Evolutionary conservation across 2,797 vertebrate species (phyloP).

Genomic region (Acanthopagrus latus): DNA sequence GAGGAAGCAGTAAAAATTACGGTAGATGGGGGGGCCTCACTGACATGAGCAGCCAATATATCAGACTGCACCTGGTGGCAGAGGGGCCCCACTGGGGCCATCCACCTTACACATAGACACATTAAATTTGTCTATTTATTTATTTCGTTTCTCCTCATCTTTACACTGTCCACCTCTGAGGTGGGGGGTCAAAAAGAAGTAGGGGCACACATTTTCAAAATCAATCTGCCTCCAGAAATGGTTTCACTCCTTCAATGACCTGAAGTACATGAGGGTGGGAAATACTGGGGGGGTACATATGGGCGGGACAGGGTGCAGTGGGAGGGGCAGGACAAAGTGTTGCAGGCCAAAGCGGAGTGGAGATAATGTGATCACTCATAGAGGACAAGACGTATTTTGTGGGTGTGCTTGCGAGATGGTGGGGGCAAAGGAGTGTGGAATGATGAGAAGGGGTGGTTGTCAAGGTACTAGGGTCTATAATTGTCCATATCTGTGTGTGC

Average conservation of each 20-base stretch:
- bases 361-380: conserved; percentile 91
- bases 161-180: conserved; percentile 90
- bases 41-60: conserved; percentile 89
- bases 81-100: conserved; percentile 80
- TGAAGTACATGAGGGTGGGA: conserved; percentile 77
- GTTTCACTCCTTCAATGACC: conserved; percentile 93
- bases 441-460: conserved; percentile 45
- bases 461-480: conserved; percentile 53
- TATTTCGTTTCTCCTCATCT: conserved; percentile 89
- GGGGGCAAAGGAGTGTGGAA: conserved; percentile 16
- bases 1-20: conserved; percentile 84
- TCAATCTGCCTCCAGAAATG: conserved; percentile 93
- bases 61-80: conserved; percentile 83
- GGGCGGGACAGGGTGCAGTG: conserved; percentile 58
- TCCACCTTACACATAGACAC: conserved; percentile 73
- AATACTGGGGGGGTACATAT: conserved; percentile 28
- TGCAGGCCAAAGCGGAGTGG: conserved; percentile 88
- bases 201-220: conserved; percentile 87
- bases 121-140: conserved; percentile 65
- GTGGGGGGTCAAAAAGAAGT: conserved; percentile 91
- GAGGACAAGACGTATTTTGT: conserved; percentile 80
- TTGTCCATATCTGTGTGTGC: conserved; percentile 42
- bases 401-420: conserved; percentile 19
- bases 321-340: conserved; percentile 85
- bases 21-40: conserved; percentile 66